These are phyloP conservation scores for Tautogolabrus adspersus DNA, from an alignment of 2,113 vertebrate genomes.

Conservation along the genomic window DNA sequence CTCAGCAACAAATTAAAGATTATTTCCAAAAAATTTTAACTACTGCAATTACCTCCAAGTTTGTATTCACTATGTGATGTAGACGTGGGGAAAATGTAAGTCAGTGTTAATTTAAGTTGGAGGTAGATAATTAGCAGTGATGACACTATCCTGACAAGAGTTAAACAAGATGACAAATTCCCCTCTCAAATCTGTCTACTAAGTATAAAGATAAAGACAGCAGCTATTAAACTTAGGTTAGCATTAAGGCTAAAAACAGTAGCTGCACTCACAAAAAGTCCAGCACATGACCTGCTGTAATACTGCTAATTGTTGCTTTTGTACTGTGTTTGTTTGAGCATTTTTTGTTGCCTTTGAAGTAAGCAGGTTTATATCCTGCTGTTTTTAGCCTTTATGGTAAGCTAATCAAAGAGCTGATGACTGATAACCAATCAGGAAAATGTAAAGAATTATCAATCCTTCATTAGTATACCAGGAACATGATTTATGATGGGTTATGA, in stretches of 20 bases:
- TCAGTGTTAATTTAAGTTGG: no score
- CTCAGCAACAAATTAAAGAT: no score
- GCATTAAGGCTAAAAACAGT: neutral
- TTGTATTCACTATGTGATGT: no score
- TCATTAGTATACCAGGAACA: neutral
- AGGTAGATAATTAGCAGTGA: no score
- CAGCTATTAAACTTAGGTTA: neutral
- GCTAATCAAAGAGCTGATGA: neutral
- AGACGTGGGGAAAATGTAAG: no score
- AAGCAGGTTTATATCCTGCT: neutral
- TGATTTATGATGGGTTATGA: neutral
- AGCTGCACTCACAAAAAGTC: neutral
- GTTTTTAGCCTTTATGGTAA: neutral
- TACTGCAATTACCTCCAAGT: no score
- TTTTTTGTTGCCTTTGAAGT: neutral
- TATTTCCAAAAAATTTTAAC: no score
- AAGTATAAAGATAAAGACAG: neutral
- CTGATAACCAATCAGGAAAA: neutral
- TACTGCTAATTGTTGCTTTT: neutral
- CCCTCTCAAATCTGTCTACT: neutral
- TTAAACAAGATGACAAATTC: neutral
- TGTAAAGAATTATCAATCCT: no score
- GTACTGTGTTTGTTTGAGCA: neutral
- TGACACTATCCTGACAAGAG: neutral
- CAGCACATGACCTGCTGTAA: neutral